Percentiles rank a stretch among this genome's conserved stretches.
phyloP scores from a whole-genome alignment of 2,113 vertebrate genomes.

The Lycaon pictus region DNA sequence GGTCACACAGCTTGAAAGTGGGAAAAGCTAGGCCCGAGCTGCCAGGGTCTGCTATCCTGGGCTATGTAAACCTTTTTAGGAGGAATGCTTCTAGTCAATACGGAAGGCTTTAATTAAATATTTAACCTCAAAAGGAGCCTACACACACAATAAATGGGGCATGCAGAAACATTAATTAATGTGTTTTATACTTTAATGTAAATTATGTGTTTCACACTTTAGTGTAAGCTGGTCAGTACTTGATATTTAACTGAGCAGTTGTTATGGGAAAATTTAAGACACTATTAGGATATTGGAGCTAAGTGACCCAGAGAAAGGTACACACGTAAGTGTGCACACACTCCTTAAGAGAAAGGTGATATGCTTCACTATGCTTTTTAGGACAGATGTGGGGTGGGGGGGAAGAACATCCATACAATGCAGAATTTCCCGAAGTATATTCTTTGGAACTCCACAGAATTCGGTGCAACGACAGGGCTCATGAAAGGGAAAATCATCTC shows the following conservation, averaged over 20 bases:
- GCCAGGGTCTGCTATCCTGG: background rate
- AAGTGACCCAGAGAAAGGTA: background rate
- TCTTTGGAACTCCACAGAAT: background rate
- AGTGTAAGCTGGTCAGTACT: slow-evolving; percentile 10
- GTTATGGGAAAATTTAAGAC: slow-evolving; percentile 2
- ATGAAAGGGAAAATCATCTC: background rate
- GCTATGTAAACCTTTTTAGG: background rate
- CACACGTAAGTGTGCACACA: rapidly evolving
- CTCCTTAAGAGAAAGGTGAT: background rate
- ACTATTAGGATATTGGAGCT: background rate
- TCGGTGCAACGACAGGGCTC: background rate
- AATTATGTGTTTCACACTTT: slow-evolving; percentile 10
- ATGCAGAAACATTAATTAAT: slow-evolving; percentile 43
- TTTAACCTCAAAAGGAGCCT: slow-evolving; percentile 50
- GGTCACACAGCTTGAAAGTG: background rate
- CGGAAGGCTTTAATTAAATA: slow-evolving; percentile 61
- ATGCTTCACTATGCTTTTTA: background rate
- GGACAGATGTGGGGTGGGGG: background rate
- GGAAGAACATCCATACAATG: background rate
- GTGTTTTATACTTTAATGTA: slow-evolving; percentile 10
- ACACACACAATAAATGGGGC: slow-evolving; percentile 26
- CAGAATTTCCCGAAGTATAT: background rate
- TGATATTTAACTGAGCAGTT: slow-evolving; percentile 53
- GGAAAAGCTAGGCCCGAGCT: background rate
- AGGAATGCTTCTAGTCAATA: background rate